Evolutionary conservation across 1,140 invertebrate genomes (phyloP).

Genomic region (Drosophila repleta): DNA sequence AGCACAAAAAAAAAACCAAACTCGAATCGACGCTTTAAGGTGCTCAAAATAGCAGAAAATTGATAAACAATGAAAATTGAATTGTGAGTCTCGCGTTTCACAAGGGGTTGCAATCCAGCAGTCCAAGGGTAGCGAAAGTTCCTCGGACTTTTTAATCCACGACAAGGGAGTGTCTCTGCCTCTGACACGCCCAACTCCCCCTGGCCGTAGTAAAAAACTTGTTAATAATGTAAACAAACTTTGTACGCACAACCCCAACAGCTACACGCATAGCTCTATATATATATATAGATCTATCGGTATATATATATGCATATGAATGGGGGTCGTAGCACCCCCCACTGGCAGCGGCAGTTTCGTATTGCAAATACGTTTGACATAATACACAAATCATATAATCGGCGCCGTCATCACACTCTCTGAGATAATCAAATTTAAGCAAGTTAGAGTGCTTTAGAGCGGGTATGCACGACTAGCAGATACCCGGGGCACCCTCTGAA

Average conservation of each 20-base stretch:
- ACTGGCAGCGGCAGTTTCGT: constrained; percentile 17
- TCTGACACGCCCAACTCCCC: constrained; percentile 1
- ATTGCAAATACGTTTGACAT: constrained; percentile 64
- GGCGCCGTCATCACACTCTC: constrained; percentile 49
- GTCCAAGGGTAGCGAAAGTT: background rate
- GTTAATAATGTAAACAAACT: constrained; percentile 80
- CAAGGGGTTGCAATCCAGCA: constrained; percentile 49
- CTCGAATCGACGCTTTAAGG: constrained; percentile 63
- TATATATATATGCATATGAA: constrained; percentile 3
- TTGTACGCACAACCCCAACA: constrained; percentile 48
- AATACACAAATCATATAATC: constrained; percentile 76
- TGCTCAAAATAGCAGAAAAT: constrained; percentile 80
- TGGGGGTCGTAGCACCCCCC: background rate
- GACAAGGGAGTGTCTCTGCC: background rate
- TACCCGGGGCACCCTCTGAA: no score
- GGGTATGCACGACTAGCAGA: no score
- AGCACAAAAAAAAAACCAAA: no score
- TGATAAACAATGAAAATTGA: constrained; percentile 83
- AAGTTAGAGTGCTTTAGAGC: no score
- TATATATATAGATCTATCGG: background rate
- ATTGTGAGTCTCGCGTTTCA: constrained; percentile 50
- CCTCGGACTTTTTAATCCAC: constrained; percentile 50
- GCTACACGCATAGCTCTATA: constrained; percentile 8
- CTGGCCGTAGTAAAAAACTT: constrained; percentile 50
- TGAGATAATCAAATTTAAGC: constrained; percentile 78